Evolutionary conservation across 2,888 invertebrate species (phyloP).

Genomic region (Eretmocerus hayati): DNA sequence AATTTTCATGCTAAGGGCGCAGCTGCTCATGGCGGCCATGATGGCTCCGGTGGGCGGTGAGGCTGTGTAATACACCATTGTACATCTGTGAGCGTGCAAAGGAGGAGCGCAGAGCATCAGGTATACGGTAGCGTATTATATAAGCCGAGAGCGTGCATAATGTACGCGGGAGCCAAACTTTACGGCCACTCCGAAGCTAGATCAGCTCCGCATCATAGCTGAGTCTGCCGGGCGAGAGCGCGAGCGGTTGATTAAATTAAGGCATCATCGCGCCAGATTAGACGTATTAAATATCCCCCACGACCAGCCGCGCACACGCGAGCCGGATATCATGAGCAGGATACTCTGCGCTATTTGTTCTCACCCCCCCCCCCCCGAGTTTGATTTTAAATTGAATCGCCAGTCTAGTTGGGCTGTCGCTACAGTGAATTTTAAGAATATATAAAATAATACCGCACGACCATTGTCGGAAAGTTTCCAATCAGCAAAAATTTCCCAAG

Average conservation of each 20-base stretch:
- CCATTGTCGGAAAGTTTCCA: no score
- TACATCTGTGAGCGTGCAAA: not conserved
- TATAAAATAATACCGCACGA: no score
- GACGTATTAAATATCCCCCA: conserved; percentile 41
- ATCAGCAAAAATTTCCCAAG: no score
- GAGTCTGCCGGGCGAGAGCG: conserved; percentile 24
- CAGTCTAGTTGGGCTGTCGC: not conserved
- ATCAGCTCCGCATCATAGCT: conserved; percentile 31
- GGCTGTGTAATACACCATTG: not conserved
- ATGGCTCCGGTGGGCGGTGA: conserved; percentile 25
- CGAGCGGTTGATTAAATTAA: conserved; percentile 43
- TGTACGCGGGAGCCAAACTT: conserved; percentile 25
- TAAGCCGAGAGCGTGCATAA: conserved; percentile 30
- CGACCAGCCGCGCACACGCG: conserved; percentile 1
- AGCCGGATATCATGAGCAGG: no score
- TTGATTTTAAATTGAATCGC: not conserved
- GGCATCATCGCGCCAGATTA: conserved; percentile 43
- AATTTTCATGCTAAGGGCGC: conserved; percentile 3
- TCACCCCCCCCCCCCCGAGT: not conserved
- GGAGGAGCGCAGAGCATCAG: no score
- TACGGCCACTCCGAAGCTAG: conserved; percentile 41
- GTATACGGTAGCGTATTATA: no score
- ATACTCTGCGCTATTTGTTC: not conserved
- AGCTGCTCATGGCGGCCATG: conserved; percentile 35
- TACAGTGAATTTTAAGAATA: no score